A percentile compares a stretch with the other conserved stretches of the same genome.
These are phyloP conservation scores for Aphelenchoides fujianensis DNA, from an alignment of 1,140 invertebrate species.

Conservation along the genomic window DNA sequence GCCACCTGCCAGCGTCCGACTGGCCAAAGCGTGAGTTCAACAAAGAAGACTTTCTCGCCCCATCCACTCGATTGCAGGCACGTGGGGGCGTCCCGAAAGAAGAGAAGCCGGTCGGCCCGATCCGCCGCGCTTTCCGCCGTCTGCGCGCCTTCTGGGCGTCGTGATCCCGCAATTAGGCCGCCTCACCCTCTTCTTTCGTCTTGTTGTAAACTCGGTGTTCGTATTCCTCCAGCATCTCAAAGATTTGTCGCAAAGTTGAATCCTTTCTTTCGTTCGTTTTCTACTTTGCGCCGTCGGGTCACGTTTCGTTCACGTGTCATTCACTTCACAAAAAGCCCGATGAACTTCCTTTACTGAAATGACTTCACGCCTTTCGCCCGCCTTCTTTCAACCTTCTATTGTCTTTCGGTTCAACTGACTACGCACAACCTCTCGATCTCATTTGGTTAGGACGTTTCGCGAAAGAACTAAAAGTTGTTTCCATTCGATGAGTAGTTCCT, in stretches of 20 bases:
- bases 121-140: constrained; percentile 8
- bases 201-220: background rate
- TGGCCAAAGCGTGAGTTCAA: background rate
- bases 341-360: background rate
- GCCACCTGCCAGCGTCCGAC: constrained; percentile 27
- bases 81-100: background rate
- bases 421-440: background rate
- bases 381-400: background rate
- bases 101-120: constrained; percentile 1
- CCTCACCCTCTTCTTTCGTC: background rate
- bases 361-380: no score
- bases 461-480: background rate
- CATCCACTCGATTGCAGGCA: constrained; percentile 6
- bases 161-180: background rate
- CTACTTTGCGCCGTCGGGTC: background rate
- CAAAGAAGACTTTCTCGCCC: background rate
- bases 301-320: background rate
- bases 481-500: no score
- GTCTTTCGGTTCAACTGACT: background rate
- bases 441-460: background rate
- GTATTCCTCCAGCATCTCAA: background rate
- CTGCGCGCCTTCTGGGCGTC: constrained; percentile 2
- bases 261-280: no score
- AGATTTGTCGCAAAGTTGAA: background rate
- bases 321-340: no score